A percentile compares a stretch with the other conserved stretches of the same genome.
Evolutionary conservation across 1,140 invertebrate genomes (phyloP).

Genomic region (Aphaenogaster rudis): DNA sequence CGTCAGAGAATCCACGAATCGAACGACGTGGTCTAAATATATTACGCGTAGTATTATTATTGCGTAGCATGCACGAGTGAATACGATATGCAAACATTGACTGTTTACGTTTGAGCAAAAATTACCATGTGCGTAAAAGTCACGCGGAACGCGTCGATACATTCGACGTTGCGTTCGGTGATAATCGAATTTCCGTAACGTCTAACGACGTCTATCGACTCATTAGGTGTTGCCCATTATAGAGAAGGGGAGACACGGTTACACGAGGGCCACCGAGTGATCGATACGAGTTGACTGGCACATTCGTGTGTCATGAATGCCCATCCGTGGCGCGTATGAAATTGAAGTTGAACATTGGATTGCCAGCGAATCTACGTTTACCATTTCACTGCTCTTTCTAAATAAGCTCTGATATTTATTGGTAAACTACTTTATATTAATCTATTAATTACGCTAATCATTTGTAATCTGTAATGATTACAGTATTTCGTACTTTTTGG

Average conservation of each 20-base stretch:
- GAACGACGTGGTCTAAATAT: slow-evolving; percentile 5
- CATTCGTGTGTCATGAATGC: slow-evolving; percentile 27
- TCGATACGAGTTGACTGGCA: slow-evolving; percentile 69
- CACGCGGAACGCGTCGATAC: background rate
- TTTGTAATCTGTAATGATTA: background rate
- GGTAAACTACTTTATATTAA: background rate
- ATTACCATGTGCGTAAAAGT: background rate
- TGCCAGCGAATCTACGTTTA: slow-evolving; percentile 8
- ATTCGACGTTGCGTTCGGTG: slow-evolving; percentile 39
- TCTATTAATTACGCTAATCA: background rate
- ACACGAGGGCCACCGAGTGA: slow-evolving; percentile 67
- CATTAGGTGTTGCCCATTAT: slow-evolving; percentile 71
- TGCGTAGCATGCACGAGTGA: background rate
- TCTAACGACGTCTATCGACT: slow-evolving; percentile 73
- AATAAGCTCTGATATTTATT: background rate
- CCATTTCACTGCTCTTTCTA: background rate
- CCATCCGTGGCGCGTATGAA: background rate
- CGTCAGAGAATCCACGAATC: background rate
- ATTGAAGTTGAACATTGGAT: slow-evolving; percentile 4
- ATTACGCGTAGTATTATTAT: background rate
- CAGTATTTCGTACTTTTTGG: background rate
- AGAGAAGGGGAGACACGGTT: slow-evolving; percentile 66
- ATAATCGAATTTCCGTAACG: slow-evolving; percentile 72
- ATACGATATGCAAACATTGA: background rate
- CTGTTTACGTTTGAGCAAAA: slow-evolving; percentile 23